Evolutionary conservation across 1,140 invertebrate species (phyloP).

Genomic region (Trinorchestia longiramus): DNA sequence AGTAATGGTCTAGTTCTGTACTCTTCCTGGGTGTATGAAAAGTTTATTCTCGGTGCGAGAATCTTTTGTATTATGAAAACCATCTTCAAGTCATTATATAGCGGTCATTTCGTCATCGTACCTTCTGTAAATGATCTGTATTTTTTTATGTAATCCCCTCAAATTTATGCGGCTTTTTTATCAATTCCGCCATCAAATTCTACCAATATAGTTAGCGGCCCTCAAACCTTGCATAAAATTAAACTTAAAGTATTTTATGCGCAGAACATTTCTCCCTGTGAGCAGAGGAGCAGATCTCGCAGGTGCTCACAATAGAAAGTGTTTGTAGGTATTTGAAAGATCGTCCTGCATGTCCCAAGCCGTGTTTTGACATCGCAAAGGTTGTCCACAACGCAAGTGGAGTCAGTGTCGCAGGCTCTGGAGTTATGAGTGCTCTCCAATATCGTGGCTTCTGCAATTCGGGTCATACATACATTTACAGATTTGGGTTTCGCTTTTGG

Average conservation of each 20-base stretch:
- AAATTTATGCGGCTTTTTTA: neutral
- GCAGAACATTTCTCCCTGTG: neutral
- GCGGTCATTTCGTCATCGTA: neutral
- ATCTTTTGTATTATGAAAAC: no score
- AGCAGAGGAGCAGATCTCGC: neutral
- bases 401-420: neutral
- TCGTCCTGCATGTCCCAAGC: neutral
- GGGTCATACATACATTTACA: neutral
- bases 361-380: neutral
- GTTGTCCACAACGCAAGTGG: neutral
- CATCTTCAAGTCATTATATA: neutral
- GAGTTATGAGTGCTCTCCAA: neutral
- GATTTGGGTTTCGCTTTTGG: neutral
- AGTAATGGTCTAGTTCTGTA: neutral
- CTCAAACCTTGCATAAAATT: neutral
- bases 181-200: neutral
- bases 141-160: neutral
- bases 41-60: neutral
- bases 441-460: neutral
- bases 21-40: neutral
- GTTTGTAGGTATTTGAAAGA: no score
- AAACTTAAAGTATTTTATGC: neutral
- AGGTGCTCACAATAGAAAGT: no score
- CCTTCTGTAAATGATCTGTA: neutral
- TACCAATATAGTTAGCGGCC: neutral